These are phyloP conservation scores for Sinonovacula constricta DNA, from an alignment of 1,140 invertebrate species.

Conservation along the genomic window DNA sequence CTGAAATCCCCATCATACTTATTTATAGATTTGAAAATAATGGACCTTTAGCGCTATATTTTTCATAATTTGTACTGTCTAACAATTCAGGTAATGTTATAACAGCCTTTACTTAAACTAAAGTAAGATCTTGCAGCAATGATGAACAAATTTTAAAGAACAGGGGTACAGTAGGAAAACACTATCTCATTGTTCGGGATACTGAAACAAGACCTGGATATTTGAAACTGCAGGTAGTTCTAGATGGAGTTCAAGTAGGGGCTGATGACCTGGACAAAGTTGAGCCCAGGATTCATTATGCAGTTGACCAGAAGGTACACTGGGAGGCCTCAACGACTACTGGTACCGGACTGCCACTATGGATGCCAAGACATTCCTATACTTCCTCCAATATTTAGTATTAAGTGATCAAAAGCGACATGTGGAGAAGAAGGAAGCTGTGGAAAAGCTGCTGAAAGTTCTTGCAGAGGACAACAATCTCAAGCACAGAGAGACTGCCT, in stretches of 20 bases:
- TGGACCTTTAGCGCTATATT: no score
- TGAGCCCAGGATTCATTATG: background rate
- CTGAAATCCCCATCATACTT: no score
- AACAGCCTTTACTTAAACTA: no score
- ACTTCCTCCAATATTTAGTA: background rate
- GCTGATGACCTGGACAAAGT: background rate
- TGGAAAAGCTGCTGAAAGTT: background rate
- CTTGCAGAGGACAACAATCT: background rate
- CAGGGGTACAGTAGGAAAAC: background rate
- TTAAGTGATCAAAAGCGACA: background rate
- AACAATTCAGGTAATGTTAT: no score
- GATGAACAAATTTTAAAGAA: no score
- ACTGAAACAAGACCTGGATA: background rate
- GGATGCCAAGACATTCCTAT: background rate
- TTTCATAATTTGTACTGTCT: no score
- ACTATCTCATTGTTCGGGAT: background rate
- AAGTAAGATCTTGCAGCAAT: no score
- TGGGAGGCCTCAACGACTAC: background rate
- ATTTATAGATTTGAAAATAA: no score
- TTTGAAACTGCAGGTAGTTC: background rate
- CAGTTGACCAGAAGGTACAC: background rate
- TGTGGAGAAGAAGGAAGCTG: background rate
- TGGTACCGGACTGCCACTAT: background rate
- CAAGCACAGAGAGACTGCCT: background rate
- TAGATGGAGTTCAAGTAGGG: background rate